Conservation (phyloP, 2,888 invertebrate species). For the Tetrapedia diversipes region DNA sequence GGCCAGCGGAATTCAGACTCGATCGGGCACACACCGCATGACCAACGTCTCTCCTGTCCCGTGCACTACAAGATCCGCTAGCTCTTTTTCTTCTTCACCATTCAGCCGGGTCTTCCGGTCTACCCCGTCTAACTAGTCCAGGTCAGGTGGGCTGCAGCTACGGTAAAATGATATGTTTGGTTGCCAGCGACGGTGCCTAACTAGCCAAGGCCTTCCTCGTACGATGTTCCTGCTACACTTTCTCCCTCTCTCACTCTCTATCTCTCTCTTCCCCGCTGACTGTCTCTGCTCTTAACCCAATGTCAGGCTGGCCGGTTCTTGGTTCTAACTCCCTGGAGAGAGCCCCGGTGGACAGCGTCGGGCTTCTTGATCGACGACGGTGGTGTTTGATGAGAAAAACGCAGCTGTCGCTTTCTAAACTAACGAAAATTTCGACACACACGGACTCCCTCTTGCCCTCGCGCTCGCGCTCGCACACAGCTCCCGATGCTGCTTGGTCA, state of each 20-base stretch:
- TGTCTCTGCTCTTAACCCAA: too few species aligned
- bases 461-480: constrained; percentile 50
- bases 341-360: too few species aligned
- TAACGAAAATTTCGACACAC: constrained; percentile 57
- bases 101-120: background rate
- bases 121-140: background rate
- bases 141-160: constrained; percentile 23
- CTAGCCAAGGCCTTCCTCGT: too few species aligned
- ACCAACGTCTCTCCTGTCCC: background rate
- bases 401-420: constrained; percentile 30
- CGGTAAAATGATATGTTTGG: constrained; percentile 67
- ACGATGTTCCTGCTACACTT: background rate
- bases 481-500: constrained; percentile 71
- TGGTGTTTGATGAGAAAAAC: background rate
- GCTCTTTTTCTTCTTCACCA: constrained; percentile 20
- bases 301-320: too few species aligned
- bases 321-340: too few species aligned
- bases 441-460: constrained; percentile 32
- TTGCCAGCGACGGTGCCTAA: constrained; percentile 33
- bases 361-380: too few species aligned
- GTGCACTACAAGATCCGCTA: background rate
- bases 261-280: background rate
- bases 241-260: constrained; percentile 13
- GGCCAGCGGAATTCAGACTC: background rate
- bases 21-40: constrained; percentile 11